Conservation (phyloP, 1,140 invertebrate genomes). For the Drosophila ficusphila region DNA sequence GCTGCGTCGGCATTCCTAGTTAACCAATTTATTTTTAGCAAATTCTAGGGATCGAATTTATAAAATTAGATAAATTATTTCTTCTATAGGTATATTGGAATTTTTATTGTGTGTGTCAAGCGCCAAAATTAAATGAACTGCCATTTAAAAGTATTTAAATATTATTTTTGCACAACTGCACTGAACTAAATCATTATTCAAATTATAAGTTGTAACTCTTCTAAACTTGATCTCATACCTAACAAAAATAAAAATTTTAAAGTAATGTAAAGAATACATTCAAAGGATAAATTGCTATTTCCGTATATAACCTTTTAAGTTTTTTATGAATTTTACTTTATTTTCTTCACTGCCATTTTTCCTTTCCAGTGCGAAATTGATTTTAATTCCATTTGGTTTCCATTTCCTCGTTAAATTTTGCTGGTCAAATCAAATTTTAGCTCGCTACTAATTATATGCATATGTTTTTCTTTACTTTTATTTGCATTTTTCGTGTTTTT, state of each 20-base stretch:
- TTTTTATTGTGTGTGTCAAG: not conserved
- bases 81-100: not conserved
- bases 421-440: constrained; percentile 37
- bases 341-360: not conserved
- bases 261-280: too few species aligned
- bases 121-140: not conserved
- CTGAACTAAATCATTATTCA: not conserved
- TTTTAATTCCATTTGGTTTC: constrained; percentile 41
- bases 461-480: constrained; percentile 49
- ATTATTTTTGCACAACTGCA: not conserved
- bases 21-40: not conserved
- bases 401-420: constrained; percentile 20
- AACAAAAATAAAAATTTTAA: too few species aligned
- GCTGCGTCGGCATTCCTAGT: constrained; percentile 1
- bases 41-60: not conserved
- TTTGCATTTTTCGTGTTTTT: constrained; percentile 20
- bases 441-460: constrained; percentile 51
- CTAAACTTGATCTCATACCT: too few species aligned
- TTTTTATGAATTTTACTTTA: not conserved
- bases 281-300: too few species aligned
- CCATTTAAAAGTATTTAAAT: not conserved
- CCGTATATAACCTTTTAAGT: too few species aligned
- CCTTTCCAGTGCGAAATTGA: constrained; percentile 12
- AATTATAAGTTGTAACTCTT: too few species aligned
- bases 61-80: not conserved